Conservation (phyloP, 2,888 invertebrate species). For the Orthosia incerta region DNA sequence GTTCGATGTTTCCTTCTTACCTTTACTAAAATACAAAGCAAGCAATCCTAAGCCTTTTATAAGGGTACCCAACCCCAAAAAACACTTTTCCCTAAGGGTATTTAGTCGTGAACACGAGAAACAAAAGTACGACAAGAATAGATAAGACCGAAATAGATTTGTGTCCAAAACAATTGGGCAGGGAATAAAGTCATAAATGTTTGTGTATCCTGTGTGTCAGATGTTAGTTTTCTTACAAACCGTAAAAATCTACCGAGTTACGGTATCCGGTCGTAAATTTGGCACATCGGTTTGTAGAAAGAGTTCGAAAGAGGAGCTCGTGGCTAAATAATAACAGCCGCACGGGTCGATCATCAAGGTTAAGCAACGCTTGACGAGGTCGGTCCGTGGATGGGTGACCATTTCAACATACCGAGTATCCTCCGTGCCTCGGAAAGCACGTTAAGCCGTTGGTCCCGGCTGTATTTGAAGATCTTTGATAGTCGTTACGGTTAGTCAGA, state of each 20-base stretch:
- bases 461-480: no score
- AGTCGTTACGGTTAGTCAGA: no score
- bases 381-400: no score
- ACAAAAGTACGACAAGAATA: constrained; percentile 10
- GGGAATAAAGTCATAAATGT: constrained; percentile 30
- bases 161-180: constrained; percentile 26
- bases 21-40: not conserved
- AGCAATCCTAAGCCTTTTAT: not conserved
- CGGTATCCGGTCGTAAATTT: constrained; percentile 33
- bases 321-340: no score
- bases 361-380: no score
- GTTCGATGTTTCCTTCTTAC: not conserved
- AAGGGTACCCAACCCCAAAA: not conserved
- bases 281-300: not conserved
- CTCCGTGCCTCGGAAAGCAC: no score
- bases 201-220: constrained; percentile 28
- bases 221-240: constrained; percentile 32
- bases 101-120: not conserved
- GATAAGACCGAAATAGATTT: constrained; percentile 31
- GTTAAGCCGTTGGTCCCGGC: no score
- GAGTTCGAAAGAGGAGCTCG: not conserved
- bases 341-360: no score
- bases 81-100: not conserved
- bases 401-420: no score
- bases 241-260: constrained; percentile 39